phyloP scores from a whole-genome alignment of 2,113 vertebrate species.

The Hirundichthys speculiger region DNA sequence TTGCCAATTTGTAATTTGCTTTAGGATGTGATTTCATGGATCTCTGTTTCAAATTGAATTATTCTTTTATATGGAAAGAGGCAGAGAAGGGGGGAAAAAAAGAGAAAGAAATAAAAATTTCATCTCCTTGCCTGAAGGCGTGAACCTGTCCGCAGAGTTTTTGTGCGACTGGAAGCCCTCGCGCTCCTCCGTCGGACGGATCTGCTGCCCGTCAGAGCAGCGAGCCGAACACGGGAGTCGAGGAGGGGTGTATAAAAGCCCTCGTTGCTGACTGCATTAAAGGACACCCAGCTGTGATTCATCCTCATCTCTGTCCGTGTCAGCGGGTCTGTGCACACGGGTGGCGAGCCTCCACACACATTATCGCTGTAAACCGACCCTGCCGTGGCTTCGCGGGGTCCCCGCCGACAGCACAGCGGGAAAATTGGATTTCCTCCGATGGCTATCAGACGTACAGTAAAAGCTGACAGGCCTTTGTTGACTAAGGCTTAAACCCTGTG shows the following conservation, averaged over 20 bases:
- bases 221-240: too few species aligned
- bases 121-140: too few species aligned
- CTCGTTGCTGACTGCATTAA: constrained; percentile 18
- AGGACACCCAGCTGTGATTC: constrained; percentile 28
- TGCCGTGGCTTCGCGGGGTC: constrained; percentile 11
- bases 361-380: constrained; percentile 30
- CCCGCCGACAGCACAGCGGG: constrained; percentile 36
- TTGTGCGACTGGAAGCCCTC: constrained; percentile 23
- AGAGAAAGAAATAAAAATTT: background rate
- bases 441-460: constrained; percentile 69
- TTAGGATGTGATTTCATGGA: constrained; percentile 71
- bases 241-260: constrained; percentile 19
- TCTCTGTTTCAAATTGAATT: constrained; percentile 74
- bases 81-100: background rate
- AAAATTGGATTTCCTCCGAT: constrained; percentile 73
- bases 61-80: constrained; percentile 63
- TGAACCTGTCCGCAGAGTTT: constrained; percentile 1
- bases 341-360: constrained; percentile 19
- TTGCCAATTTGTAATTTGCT: constrained; percentile 75
- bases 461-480: constrained; percentile 71
- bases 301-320: constrained; percentile 35
- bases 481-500: constrained; percentile 61
- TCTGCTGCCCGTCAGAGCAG: constrained; percentile 25
- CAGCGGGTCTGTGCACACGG: constrained; percentile 27
- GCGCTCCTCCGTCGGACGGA: too few species aligned